These are phyloP conservation scores for Drosophila ezoana DNA, from an alignment of 2,888 invertebrate species.

Conservation along the genomic window DNA sequence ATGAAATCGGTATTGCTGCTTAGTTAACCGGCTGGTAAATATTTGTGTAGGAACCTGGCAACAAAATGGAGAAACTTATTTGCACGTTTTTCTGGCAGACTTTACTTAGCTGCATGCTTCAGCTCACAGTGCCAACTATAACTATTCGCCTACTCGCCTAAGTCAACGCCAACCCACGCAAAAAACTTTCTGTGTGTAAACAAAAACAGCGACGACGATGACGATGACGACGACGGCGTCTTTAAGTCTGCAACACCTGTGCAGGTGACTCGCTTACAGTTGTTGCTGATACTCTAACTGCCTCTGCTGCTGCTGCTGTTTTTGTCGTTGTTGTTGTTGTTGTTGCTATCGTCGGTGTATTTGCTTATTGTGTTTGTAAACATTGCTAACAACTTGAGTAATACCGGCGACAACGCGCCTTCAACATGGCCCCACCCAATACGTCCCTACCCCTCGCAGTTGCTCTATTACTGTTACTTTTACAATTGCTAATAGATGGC, in stretches of 20 bases:
- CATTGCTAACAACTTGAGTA: conserved; percentile 80
- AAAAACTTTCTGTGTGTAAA: conserved; percentile 67
- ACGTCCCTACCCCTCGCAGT: conserved; percentile 11
- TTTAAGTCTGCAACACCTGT: conserved; percentile 68
- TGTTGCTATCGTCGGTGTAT: conserved; percentile 63
- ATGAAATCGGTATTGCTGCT: conserved; percentile 30
- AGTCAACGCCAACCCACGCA: conserved; percentile 48
- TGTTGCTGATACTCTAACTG: conserved; percentile 15
- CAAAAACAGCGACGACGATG: conserved; percentile 29
- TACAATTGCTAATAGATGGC: conserved; percentile 63
- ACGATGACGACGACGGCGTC: conserved; percentile 40
- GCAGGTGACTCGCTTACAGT: conserved; percentile 48
- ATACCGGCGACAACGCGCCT: conserved; percentile 74
- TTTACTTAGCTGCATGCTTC: conserved; percentile 57
- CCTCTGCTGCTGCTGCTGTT: conserved; percentile 10
- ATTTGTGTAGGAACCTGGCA: conserved; percentile 43
- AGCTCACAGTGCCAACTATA: conserved; percentile 58
- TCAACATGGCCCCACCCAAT: conserved; percentile 28
- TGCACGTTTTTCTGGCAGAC: conserved; percentile 66
- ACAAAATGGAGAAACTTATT: conserved; percentile 65
- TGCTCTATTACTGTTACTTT: conserved; percentile 43
- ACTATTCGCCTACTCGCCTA: conserved; percentile 44
- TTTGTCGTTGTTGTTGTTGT: conserved; percentile 24
- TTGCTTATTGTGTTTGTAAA: conserved; percentile 81
- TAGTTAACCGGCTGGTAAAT: conserved; percentile 52